Conservation (phyloP, 2,113 vertebrate genomes). For the Protobothrops flavoviridis region DNA sequence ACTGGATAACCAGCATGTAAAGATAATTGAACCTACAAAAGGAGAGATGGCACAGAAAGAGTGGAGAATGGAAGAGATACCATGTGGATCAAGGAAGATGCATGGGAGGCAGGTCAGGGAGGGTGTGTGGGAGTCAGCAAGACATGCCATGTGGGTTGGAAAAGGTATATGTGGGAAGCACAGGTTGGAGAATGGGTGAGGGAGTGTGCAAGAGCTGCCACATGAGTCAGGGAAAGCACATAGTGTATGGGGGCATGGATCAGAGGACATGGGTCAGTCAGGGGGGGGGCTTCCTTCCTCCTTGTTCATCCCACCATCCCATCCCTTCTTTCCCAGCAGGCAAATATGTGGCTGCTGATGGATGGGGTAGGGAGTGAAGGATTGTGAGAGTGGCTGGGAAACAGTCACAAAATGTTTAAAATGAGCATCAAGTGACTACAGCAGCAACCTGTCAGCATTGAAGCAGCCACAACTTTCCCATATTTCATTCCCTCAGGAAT, state of each 20-base stretch:
- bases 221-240: not conserved
- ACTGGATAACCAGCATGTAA: not conserved
- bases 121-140: not conserved
- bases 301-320: not conserved
- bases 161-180: not conserved
- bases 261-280: not conserved
- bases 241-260: not conserved
- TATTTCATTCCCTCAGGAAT: not conserved
- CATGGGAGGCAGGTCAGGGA: not conserved
- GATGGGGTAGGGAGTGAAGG: not conserved
- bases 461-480: not conserved
- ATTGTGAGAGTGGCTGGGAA: not conserved
- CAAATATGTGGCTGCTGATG: not conserved
- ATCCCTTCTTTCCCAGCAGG: not conserved
- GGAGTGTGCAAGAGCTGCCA: not conserved
- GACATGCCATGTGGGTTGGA: not conserved
- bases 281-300: not conserved
- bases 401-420: not conserved
- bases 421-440: not conserved
- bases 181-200: not conserved
- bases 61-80: not conserved
- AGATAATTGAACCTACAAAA: not conserved
- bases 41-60: not conserved
- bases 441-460: not conserved
- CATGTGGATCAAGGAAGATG: not conserved